Base-by-base conservation (phyloP, 1,140 invertebrate genomes). In the Heterodera schachtii region DNA sequence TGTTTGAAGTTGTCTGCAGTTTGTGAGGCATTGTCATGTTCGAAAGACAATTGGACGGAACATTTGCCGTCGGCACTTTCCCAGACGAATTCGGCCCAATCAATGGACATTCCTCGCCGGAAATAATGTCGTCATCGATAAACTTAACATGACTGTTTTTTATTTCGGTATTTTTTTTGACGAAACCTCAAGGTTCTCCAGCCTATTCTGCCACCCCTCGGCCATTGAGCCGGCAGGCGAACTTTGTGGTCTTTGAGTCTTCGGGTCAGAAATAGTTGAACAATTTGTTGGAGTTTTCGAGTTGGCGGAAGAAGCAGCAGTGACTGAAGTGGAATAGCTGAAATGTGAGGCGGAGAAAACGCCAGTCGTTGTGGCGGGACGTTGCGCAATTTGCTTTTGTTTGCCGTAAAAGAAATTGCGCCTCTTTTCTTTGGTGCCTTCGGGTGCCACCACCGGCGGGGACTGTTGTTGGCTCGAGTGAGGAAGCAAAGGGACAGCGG, bases 141-240 rank as follows among this genome's bases (percentile, higher is more conserved):
- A 76, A 76, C 75, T 78, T 46, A 49, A 44, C 31, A 31, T 31
- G 31, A 31, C 31, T 31, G 31, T 31, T 31, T 31, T 31, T 31
- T 31, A 31, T 31, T 43, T 19, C 6, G 11, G 11, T 52, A 8
- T 19, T 69, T n/a, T 11, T 43, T 16, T 60, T 43, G 52, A 31
- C 31, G 13, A 21, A 13, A 80, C 79, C 71, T 81, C 64, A 2
- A 81, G 43, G 3, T 69, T 44, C 44, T 81, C 73, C 41, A 81
- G 60, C 21, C 80, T 52, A 21, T 75, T 79, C 1, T 81, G 60
- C 75, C 80, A 81, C 7, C 80, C 80, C 8, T 81, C 80, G 9
- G 77, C 60, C 57, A 75, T 60, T 6, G 52, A 49, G 19, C 31
- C 64, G 67, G 71, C 75, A 0, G 71, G 70, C 13, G 64, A 49